Evolutionary conservation across 2,797 vertebrate genomes (phyloP).

Genomic region (Pygocentrus nattereri): DNA sequence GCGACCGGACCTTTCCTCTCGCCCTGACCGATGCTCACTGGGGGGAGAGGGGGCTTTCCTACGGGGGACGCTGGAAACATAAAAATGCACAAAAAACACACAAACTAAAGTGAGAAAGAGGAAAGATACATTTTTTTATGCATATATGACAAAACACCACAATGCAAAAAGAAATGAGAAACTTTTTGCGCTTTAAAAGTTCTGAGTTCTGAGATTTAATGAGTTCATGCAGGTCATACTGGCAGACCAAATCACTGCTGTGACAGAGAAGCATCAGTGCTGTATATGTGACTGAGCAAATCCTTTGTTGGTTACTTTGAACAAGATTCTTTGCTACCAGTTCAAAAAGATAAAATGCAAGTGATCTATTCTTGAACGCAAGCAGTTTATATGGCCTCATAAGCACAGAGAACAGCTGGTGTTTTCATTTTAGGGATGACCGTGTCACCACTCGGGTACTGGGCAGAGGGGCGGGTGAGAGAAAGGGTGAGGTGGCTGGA

Average conservation of each 20-base stretch:
- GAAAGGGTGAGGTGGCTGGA: slow-evolving; percentile 31
- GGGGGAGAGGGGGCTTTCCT: slow-evolving; percentile 89
- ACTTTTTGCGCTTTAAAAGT: no score
- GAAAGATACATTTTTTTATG: no score
- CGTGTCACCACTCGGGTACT: slow-evolving; percentile 55
- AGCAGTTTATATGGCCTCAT: background rate
- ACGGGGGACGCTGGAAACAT: slow-evolving; percentile 86
- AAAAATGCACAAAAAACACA: slow-evolving; percentile 19
- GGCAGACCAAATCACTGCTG: no score
- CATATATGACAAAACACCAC: no score
- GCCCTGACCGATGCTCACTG: slow-evolving; percentile 86
- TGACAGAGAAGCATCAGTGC: no score
- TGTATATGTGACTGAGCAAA: background rate
- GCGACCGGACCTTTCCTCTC: slow-evolving; percentile 90
- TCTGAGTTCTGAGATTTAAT: no score
- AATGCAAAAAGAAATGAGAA: no score
- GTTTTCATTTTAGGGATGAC: slow-evolving; percentile 62
- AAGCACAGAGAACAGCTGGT: slow-evolving; percentile 41
- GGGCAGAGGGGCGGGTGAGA: slow-evolving; percentile 43
- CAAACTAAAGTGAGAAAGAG: no score
- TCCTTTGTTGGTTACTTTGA: background rate
- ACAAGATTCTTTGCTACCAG: background rate
- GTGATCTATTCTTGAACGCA: background rate
- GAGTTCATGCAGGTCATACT: no score
- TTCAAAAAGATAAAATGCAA: background rate